Evolutionary conservation across 30 jellyfish, hydroid and myxozoan species (phyloP).

Genomic region (Haliclystus octoradiatus): DNA sequence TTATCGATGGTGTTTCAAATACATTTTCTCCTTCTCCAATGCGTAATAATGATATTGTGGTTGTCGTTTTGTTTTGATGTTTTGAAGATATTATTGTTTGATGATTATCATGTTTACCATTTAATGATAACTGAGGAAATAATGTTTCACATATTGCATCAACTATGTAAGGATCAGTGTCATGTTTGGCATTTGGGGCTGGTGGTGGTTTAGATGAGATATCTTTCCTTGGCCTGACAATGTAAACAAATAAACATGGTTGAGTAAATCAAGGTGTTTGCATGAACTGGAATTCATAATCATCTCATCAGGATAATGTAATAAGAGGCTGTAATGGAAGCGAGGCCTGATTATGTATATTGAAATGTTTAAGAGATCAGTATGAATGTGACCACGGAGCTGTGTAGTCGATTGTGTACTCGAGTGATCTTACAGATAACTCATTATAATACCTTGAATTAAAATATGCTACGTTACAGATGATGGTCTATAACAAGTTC

Average conservation of each 20-base stretch:
- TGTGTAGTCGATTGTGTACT: no score
- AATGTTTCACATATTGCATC: constrained; percentile 66
- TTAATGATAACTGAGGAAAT: constrained; percentile 65
- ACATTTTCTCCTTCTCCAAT: constrained; percentile 27
- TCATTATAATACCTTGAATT: no score
- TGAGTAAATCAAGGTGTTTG: neutral
- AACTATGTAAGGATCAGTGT: constrained; percentile 74
- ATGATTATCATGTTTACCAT: neutral
- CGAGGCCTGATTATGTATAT: no score
- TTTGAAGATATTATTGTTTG: neutral
- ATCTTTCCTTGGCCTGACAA: constrained; percentile 66
- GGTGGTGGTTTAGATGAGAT: constrained; percentile 11
- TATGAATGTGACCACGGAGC: no score
- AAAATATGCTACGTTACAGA: no score
- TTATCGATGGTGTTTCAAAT: constrained; percentile 61
- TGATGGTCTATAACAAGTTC: no score
- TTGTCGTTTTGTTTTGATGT: neutral
- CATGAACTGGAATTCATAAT: no score
- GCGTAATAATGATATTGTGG: constrained; percentile 18
- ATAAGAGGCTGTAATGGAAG: neutral
- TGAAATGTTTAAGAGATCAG: no score
- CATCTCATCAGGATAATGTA: neutral
- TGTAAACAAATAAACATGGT: neutral
- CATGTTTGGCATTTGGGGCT: constrained; percentile 27
- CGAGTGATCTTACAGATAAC: no score